Percentiles rank a stretch among this genome's conserved stretches.
Conservation (phyloP, 2,888 invertebrate species). For the Caenorhabditis sp. region DNA sequence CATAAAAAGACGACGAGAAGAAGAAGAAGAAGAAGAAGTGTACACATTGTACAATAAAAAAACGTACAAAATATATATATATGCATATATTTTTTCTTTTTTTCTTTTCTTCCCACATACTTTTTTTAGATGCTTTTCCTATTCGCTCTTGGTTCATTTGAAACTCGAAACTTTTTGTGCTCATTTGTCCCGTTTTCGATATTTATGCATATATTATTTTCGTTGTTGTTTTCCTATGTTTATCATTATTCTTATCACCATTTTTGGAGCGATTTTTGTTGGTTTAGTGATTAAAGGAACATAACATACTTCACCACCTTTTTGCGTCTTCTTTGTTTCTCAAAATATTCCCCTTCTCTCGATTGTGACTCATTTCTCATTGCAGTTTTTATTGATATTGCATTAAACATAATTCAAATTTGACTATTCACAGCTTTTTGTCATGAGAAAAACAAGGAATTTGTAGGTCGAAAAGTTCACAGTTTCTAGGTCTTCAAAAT, state of each 20-base stretch:
- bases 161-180: conserved; percentile 17
- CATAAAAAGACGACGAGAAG: conserved; percentile 1
- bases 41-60: not conserved
- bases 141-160: not conserved
- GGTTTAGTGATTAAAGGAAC: not conserved
- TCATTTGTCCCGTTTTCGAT: conserved; percentile 5
- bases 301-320: not conserved
- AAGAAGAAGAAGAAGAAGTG: no score
- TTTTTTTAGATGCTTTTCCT: not conserved
- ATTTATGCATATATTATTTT: not conserved
- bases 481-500: no score
- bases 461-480: no score
- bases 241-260: not conserved
- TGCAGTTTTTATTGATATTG: no score
- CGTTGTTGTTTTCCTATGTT: not conserved
- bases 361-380: not conserved
- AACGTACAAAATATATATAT: not conserved
- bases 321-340: not conserved
- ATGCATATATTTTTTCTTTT: not conserved
- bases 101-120: not conserved
- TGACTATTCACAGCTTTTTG: no score
- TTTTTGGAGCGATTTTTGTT: not conserved
- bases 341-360: not conserved
- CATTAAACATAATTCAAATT: no score
- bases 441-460: no score